A percentile compares a stretch with the other conserved stretches of the same genome.
phyloP scores from a whole-genome alignment of 1,140 invertebrate genomes.

The Zaprionus davidi region DNA sequence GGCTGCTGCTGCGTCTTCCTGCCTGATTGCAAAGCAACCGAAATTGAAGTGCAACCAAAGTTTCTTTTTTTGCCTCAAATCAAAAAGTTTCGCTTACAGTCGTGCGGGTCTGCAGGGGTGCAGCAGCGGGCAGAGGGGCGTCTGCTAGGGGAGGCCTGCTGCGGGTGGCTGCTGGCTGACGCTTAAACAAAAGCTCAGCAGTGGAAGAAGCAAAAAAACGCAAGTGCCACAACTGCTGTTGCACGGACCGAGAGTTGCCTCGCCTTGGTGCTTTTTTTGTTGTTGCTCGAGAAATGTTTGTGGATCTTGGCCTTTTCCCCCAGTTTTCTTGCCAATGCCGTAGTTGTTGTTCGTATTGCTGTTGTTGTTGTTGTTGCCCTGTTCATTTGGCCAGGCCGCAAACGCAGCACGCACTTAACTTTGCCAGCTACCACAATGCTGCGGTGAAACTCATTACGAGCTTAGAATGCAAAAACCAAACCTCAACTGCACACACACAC shows the following conservation, averaged over 20 bases:
- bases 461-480: conserved; percentile 79
- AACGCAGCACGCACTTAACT: conserved; percentile 80
- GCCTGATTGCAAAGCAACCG: conserved; percentile 77
- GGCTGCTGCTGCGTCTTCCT: conserved; percentile 26
- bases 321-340: conserved; percentile 46
- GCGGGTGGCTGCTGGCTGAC: conserved; percentile 43
- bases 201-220: conserved; percentile 55
- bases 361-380: conserved; percentile 34
- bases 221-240: conserved; percentile 51
- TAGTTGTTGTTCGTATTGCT: background rate
- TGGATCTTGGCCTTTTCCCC: conserved; percentile 55
- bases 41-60: conserved; percentile 75
- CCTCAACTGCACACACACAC: conserved; percentile 32
- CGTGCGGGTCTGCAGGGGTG: background rate
- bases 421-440: conserved; percentile 75
- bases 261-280: conserved; percentile 28
- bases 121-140: no score
- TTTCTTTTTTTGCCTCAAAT: conserved; percentile 66
- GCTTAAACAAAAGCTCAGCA: conserved; percentile 53
- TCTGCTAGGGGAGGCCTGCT: background rate
- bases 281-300: conserved; percentile 61
- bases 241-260: conserved; percentile 13
- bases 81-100: conserved; percentile 74
- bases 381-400: conserved; percentile 73
- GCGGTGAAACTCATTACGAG: conserved; percentile 79